A percentile compares a stretch with the other conserved stretches of the same genome.
Conservation (phyloP, 2,113 vertebrate genomes). For the Aegithalos caudatus region DNA sequence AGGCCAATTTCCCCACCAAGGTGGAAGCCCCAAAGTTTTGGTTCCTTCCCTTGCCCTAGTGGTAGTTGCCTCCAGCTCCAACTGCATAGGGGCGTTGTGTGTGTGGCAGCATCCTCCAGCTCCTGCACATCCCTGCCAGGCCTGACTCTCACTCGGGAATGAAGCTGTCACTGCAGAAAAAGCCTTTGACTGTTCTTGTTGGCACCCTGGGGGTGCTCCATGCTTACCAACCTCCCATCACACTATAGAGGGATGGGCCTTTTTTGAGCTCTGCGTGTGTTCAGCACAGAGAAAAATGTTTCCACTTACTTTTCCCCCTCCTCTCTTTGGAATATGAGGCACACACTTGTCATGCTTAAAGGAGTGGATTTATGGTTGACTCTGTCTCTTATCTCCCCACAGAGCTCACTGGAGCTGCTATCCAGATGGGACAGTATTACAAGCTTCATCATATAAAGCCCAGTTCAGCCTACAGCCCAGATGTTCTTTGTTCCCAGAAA, state of each 20-base stretch:
- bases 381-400: slow-evolving; percentile 64
- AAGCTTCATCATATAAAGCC: slow-evolving; percentile 54
- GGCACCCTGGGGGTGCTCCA: slow-evolving; percentile 18
- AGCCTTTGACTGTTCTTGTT: neutral
- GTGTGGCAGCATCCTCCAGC: neutral
- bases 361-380: slow-evolving; percentile 65
- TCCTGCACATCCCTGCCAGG: accelerated
- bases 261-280: slow-evolving; percentile 56
- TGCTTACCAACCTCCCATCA: slow-evolving; percentile 21
- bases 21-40: neutral
- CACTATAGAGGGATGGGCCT: neutral
- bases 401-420: slow-evolving; percentile 56
- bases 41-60: neutral
- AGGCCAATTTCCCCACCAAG: neutral
- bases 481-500: slow-evolving; percentile 69
- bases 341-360: slow-evolving; percentile 68
- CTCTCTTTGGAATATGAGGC: slow-evolving; percentile 61
- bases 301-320: slow-evolving; percentile 65
- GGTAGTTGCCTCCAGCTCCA: neutral
- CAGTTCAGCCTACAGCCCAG: slow-evolving; percentile 49
- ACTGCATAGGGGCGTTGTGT: neutral
- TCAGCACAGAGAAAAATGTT: slow-evolving; percentile 60
- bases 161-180: slow-evolving; percentile 41
- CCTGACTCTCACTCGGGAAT: neutral
- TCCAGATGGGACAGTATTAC: slow-evolving; percentile 68